A percentile compares a stretch with the other conserved stretches of the same genome.
Evolutionary conservation across 2,113 vertebrate genomes (phyloP).

Genomic region (Nyctereutes procyonoides): DNA sequence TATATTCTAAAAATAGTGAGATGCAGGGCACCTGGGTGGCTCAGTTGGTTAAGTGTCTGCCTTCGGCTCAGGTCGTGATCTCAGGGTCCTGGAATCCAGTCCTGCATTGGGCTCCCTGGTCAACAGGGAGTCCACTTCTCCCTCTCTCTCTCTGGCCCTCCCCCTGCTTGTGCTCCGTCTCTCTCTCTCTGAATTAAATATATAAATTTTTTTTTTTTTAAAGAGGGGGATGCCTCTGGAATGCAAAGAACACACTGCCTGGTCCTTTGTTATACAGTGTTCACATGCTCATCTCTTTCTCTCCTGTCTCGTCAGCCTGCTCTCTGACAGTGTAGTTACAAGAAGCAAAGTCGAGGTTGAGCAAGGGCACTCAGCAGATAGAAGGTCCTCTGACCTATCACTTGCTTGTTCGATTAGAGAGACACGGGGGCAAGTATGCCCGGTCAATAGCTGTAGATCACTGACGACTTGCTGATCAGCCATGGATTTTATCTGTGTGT

Average conservation of each 20-base stretch:
- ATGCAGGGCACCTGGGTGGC: not conserved
- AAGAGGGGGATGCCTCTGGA: too few relatives aligned
- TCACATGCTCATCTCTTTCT: not conserved
- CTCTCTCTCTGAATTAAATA: not conserved
- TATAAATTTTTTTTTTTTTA: not conserved
- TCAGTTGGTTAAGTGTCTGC: not conserved
- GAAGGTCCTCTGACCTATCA: not conserved
- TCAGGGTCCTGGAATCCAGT: not conserved
- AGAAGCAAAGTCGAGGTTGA: not conserved
- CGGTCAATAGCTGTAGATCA: not conserved
- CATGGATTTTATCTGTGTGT: not conserved
- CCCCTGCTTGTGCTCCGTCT: too few relatives aligned
- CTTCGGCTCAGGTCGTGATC: not conserved
- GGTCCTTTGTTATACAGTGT: not conserved
- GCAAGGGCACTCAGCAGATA: not conserved
- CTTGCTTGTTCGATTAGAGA: conserved; percentile 1
- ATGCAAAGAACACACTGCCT: not conserved
- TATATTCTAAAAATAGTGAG: not conserved
- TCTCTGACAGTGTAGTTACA: not conserved
- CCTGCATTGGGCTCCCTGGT: not conserved
- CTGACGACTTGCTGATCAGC: not conserved
- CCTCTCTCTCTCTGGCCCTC: not conserved
- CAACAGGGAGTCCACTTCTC: not conserved
- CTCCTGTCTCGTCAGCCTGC: not conserved
- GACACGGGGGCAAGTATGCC: not conserved